Base-by-base conservation (phyloP, 1,140 invertebrate species). In the Orchestia grillus region DNA sequence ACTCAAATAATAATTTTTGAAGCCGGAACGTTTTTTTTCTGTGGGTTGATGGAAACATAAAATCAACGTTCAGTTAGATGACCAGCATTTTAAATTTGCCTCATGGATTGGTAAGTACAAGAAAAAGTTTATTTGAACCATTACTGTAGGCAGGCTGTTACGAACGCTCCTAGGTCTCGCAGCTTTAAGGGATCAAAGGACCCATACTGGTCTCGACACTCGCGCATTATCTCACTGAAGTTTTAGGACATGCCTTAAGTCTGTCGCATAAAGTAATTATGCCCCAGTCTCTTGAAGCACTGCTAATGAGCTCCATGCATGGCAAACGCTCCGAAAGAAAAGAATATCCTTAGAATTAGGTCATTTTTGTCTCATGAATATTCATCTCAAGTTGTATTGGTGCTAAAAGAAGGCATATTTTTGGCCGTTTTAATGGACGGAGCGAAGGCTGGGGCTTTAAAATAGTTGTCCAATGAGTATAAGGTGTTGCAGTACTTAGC, bases 241-340 rank as follows among this genome's bases (percentile, higher is more conserved):
- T 77, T 77, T 77, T 77, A 77, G 62, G 62, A 77, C 62, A 77
- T 19, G 62, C 62, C 62, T 77, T 77, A 77, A 77, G 62, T 77
- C 62, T 77, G 62, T 77, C 62, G 28, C 62, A 77, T 77, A 77
- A 77, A 77, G 62, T 77, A 77, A 77, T 77, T 77, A 77, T 77
- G 62, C 15, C 15, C 62, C 62, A 3, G 62, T 28, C 28, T 36
- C 62, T 77, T 77, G 62, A 77, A 77, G 62, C 62, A 77, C 62
- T 77, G 62, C 62, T 77, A 77, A 77, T 77, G 62, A 77, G 62
- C 62, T 77, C 62, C 62, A 77, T 77, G 62, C 62, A 77, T 77
- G 62, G 62, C 62, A 77, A 77, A 77, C 62, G 62, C 62, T 36
- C 62, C 62, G 36, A 77, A 77, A 36, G 62, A 77, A 77, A 77